Percentiles rank a stretch among this genome's conserved stretches.
Conservation (phyloP, 2,113 vertebrate species). For the Gallinago undulata region DNA sequence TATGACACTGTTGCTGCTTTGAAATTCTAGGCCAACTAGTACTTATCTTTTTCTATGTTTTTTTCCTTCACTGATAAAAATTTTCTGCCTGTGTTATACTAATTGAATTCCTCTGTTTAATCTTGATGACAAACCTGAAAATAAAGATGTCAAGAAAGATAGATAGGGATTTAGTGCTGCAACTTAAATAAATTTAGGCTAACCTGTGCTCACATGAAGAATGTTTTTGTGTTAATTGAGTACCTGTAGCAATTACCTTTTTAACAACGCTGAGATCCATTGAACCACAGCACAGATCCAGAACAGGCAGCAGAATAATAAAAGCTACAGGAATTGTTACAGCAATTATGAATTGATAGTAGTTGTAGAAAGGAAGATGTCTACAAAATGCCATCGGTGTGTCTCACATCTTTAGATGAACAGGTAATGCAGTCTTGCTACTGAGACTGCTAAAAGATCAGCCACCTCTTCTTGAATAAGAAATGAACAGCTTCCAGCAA, state of each 20-base stretch:
- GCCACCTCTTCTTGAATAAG: neutral
- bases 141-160: constrained; percentile 27
- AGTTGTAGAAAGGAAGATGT: constrained; percentile 11
- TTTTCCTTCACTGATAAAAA: neutral
- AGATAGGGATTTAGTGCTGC: constrained; percentile 8
- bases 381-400: neutral
- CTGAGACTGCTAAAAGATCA: neutral
- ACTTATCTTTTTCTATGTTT: neutral
- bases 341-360: neutral
- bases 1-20: neutral
- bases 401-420: neutral
- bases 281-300: constrained; percentile 44
- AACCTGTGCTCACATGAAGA: neutral
- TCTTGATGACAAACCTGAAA: constrained; percentile 29
- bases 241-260: neutral
- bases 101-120: constrained; percentile 3
- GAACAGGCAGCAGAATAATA: constrained; percentile 27
- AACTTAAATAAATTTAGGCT: neutral
- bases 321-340: neutral
- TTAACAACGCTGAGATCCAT: neutral
- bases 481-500: constrained; percentile 23
- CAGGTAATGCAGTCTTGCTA: neutral
- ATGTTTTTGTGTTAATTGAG: neutral
- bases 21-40: constrained; percentile 4
- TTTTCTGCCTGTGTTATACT: neutral